A percentile compares a stretch with the other conserved stretches of the same genome.
Conservation (phyloP, 2,888 invertebrate genomes). For the Hymenopus coronatus region DNA sequence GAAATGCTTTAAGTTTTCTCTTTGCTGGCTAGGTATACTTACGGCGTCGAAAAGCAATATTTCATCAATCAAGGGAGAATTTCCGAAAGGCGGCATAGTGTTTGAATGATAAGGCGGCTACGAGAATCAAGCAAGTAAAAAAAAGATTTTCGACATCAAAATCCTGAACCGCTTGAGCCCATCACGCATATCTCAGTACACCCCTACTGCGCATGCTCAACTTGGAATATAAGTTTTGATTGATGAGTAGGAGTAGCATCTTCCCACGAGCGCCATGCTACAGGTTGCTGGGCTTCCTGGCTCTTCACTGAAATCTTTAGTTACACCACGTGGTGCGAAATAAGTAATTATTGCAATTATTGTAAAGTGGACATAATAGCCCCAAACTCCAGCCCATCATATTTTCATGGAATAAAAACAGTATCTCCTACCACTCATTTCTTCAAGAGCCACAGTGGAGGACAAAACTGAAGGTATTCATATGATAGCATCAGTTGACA, state of each 20-base stretch:
- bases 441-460: too few relatives aligned
- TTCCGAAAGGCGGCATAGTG: neutral
- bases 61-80: neutral
- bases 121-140: neutral
- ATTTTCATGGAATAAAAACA: too few relatives aligned
- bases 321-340: too few relatives aligned
- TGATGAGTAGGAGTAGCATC: neutral
- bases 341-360: too few relatives aligned
- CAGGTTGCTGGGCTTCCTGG: neutral
- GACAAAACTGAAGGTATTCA: too few relatives aligned
- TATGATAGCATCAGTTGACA: too few relatives aligned
- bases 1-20: neutral
- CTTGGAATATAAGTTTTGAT: constrained; percentile 1
- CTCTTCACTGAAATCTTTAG: neutral
- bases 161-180: neutral
- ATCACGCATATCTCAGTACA: neutral
- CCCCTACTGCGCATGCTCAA: neutral
- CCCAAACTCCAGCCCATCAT: too few relatives aligned
- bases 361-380: too few relatives aligned
- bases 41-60: neutral
- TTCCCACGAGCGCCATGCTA: neutral
- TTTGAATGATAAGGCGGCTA: neutral
- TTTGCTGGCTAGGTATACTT: neutral
- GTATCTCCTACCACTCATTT: too few relatives aligned
- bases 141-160: neutral